Conservation (phyloP, 2,113 vertebrate genomes). For the Diadophis punctatus region DNA sequence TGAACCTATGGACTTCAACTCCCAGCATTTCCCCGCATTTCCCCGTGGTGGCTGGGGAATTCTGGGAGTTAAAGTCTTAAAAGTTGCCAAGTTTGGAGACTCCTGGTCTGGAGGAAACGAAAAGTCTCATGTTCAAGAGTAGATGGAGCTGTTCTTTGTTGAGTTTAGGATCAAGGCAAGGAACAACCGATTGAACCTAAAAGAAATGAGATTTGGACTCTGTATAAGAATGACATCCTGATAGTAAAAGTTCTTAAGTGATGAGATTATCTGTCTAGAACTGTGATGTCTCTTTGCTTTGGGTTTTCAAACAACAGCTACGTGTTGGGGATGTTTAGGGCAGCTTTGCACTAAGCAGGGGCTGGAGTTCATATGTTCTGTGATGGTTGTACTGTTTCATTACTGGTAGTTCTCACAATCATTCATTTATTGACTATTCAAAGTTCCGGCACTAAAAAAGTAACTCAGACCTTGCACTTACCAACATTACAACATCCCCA, state of each 20-base stretch:
- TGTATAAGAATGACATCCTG: not conserved
- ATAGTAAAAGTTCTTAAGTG: not conserved
- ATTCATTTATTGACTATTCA: not conserved
- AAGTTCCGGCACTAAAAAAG: too few relatives aligned
- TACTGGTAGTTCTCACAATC: not conserved
- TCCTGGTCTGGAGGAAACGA: not conserved
- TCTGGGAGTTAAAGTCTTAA: not conserved
- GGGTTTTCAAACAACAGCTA: not conserved
- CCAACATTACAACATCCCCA: not conserved
- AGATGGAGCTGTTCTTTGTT: not conserved
- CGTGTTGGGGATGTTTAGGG: not conserved
- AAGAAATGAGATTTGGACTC: not conserved
- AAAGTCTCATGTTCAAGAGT: not conserved
- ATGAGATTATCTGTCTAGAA: not conserved
- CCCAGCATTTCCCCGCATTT: not conserved
- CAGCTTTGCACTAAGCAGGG: not conserved
- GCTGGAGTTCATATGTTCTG: not conserved
- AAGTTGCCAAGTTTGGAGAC: too few relatives aligned
- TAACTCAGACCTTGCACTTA: not conserved
- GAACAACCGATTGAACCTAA: not conserved
- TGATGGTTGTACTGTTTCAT: not conserved
- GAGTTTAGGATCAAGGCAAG: not conserved
- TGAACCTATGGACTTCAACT: not conserved
- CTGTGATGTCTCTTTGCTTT: not conserved
- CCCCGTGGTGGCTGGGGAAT: not conserved